Evolutionary conservation across 2,797 vertebrate genomes (phyloP).

Genomic region (Peromyscus eremicus): DNA sequence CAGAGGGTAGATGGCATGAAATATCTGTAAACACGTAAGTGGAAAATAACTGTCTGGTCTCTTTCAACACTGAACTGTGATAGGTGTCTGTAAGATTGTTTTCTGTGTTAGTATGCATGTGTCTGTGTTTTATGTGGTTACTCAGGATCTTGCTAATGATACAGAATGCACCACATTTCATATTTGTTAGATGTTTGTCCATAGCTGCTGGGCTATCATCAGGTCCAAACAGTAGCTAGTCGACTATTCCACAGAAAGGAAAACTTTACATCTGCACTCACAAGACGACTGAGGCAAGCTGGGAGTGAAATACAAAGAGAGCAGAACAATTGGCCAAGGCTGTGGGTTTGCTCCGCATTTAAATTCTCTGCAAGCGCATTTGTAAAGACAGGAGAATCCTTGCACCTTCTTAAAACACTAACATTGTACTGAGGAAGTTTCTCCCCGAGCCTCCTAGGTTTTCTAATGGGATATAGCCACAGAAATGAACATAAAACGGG

Average conservation of each 20-base stretch:
- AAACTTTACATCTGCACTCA: conserved; percentile 28
- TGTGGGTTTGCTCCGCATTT: conserved; percentile 56
- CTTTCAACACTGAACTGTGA: neutral
- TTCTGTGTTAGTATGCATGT: conserved; percentile 14
- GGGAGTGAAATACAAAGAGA: conserved; percentile 75
- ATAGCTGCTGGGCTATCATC: conserved; percentile 17
- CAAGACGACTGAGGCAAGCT: neutral
- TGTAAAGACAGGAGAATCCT: conserved; percentile 39
- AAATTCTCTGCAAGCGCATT: conserved; percentile 56
- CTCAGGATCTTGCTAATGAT: neutral
- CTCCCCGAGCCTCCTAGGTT: neutral
- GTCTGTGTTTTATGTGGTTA: neutral
- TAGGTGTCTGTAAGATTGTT: neutral
- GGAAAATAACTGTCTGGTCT: neutral
- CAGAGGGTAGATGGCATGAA: neutral
- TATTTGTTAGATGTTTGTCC: conserved; percentile 56
- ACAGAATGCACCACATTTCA: conserved; percentile 13
- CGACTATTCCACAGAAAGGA: neutral
- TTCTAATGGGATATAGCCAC: conserved; percentile 45
- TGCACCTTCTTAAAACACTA: neutral
- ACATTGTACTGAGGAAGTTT: conserved; percentile 28
- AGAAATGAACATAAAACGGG: conserved; percentile 56
- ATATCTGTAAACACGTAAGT: neutral
- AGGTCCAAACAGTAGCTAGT: conserved; percentile 39
- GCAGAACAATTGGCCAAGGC: neutral